These are phyloP conservation scores for Euzetes globulus DNA, from an alignment of 2,888 invertebrate species.

Conservation along the genomic window DNA sequence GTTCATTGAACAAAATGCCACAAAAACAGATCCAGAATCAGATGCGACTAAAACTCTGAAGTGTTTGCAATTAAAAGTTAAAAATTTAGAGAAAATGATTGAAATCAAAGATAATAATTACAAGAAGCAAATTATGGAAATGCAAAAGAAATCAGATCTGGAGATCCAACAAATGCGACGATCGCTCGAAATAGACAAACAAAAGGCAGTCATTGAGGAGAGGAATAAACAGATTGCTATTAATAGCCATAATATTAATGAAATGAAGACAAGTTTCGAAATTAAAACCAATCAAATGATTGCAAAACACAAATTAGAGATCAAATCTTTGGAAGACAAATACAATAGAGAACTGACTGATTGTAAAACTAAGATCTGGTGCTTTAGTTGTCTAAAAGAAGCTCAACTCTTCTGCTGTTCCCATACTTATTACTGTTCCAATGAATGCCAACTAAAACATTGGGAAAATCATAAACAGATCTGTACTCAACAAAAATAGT, in stretches of 20 bases:
- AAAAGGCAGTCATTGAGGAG: neutral
- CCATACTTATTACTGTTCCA: neutral
- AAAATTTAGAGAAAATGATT: neutral
- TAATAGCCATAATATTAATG: neutral
- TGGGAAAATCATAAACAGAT: neutral
- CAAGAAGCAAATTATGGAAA: neutral
- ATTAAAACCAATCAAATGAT: neutral
- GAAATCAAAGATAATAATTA: neutral
- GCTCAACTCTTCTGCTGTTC: neutral
- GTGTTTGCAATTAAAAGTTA: neutral
- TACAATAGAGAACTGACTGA: neutral
- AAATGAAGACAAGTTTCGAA: neutral
- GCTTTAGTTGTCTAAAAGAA: neutral
- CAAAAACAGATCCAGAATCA: neutral
- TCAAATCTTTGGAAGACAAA: neutral
- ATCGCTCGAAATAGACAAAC: neutral
- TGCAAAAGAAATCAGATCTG: neutral
- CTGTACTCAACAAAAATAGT: constrained; percentile 1
- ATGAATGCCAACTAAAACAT: neutral
- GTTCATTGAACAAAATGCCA: too few species aligned
- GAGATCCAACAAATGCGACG: neutral
- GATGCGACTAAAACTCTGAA: neutral
- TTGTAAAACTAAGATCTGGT: neutral
- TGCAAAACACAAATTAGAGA: neutral
- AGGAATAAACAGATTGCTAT: neutral